Evolutionary conservation across 2,888 invertebrate species (phyloP).

Genomic region (Eupithecia pulchellata): DNA sequence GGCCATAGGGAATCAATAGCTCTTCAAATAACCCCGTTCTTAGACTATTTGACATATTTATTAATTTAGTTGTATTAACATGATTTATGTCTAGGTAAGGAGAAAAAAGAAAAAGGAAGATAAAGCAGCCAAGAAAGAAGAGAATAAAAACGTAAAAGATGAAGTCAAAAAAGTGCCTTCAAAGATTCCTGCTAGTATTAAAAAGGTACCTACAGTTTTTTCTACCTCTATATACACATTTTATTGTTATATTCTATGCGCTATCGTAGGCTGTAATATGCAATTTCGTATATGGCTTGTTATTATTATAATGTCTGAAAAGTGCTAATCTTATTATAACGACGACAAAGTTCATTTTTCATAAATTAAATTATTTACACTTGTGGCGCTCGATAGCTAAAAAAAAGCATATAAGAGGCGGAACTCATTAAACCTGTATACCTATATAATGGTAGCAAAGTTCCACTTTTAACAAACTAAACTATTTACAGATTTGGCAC

Average conservation of each 20-base stretch:
- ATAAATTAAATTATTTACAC: no score
- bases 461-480: neutral
- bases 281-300: no score
- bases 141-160: slow-evolving; percentile 29
- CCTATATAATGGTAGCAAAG: no score
- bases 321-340: no score
- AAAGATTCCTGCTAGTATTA: slow-evolving; percentile 67
- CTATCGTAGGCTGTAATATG: no score
- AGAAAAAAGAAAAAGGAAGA: slow-evolving; percentile 49
- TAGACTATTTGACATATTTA: neutral
- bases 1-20: neutral
- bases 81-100: slow-evolving; percentile 35
- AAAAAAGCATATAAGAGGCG: no score
- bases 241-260: no score
- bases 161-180: slow-evolving; percentile 55
- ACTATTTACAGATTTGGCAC: slow-evolving; percentile 70
- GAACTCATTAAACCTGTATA: no score
- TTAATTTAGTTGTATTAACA: neutral
- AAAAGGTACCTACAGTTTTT: slow-evolving; percentile 61
- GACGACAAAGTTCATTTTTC: no score
- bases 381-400: no score
- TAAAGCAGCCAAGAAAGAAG: slow-evolving; percentile 39
- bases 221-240: no score
- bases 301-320: no score
- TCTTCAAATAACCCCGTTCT: neutral